Conservation (phyloP, 2,113 vertebrate species). For the Semnornis frantzii region DNA sequence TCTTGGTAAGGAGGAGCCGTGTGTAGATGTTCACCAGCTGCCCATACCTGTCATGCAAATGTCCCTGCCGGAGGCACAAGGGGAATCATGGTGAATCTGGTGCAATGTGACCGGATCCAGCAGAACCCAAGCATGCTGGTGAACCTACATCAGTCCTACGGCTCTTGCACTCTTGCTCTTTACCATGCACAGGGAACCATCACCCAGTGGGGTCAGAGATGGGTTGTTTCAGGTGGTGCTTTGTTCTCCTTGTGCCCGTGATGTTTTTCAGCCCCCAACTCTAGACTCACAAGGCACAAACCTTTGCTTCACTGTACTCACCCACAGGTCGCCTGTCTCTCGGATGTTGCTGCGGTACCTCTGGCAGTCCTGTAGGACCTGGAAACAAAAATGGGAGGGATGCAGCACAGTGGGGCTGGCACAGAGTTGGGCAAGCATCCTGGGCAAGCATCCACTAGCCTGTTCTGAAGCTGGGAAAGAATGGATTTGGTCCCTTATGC, state of each 20-base stretch:
- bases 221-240: background rate
- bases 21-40: slow-evolving; percentile 89
- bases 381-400: background rate
- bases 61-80: slow-evolving; percentile 71
- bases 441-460: accelerated
- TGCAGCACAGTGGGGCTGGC: accelerated
- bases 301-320: slow-evolving; percentile 46
- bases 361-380: slow-evolving; percentile 96
- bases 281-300: background rate
- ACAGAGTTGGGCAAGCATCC: accelerated
- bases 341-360: slow-evolving; percentile 91
- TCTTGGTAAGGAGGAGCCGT: slow-evolving; percentile 88
- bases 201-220: background rate
- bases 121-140: background rate
- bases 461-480: background rate
- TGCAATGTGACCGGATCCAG: accelerated
- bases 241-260: accelerated
- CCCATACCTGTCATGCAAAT: slow-evolving; percentile 89
- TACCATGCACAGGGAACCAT: accelerated
- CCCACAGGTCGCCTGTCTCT: slow-evolving; percentile 91
- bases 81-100: accelerated
- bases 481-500: background rate
- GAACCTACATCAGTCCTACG: accelerated
- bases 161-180: background rate
- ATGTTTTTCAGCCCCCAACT: background rate